Conservation (phyloP, 2,888 invertebrate species). For the Xanthorhoe designata region DNA sequence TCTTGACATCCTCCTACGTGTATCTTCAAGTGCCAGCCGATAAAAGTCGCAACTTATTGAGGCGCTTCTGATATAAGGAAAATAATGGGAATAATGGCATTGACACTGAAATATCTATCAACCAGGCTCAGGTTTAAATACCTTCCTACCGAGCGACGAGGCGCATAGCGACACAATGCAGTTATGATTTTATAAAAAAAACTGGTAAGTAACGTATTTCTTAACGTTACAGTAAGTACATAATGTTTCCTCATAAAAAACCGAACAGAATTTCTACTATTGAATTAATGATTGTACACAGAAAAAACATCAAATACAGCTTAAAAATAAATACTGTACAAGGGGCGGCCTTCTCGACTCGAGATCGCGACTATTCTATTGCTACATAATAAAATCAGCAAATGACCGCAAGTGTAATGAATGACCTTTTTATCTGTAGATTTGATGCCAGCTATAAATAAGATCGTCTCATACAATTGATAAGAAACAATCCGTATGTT, state of each 20-base stretch:
- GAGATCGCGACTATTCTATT: background rate
- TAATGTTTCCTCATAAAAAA: background rate
- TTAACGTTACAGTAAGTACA: too few relatives aligned
- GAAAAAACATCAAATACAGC: too few relatives aligned
- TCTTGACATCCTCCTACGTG: conserved; percentile 32
- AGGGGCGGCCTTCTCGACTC: too few relatives aligned
- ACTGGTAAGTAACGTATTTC: too few relatives aligned
- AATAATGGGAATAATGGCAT: background rate
- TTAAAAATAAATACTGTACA: too few relatives aligned
- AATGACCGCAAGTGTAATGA: background rate
- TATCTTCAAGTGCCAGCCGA: conserved; percentile 8
- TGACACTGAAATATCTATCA: too few relatives aligned
- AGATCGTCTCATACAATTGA: conserved; percentile 15
- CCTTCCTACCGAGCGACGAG: too few relatives aligned
- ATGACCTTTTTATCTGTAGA: conserved; percentile 27
- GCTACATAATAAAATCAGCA: background rate
- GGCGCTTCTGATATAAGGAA: background rate
- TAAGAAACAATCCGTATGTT: conserved; percentile 9
- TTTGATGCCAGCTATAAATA: conserved; percentile 21
- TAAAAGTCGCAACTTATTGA: background rate
- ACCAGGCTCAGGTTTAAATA: too few relatives aligned
- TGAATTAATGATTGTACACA: too few relatives aligned
- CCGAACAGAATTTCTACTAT: background rate
- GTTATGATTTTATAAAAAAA: too few relatives aligned
- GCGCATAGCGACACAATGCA: too few relatives aligned